Base-by-base conservation (phyloP, 1,140 invertebrate species). In the Pomacea maculata region DNA sequence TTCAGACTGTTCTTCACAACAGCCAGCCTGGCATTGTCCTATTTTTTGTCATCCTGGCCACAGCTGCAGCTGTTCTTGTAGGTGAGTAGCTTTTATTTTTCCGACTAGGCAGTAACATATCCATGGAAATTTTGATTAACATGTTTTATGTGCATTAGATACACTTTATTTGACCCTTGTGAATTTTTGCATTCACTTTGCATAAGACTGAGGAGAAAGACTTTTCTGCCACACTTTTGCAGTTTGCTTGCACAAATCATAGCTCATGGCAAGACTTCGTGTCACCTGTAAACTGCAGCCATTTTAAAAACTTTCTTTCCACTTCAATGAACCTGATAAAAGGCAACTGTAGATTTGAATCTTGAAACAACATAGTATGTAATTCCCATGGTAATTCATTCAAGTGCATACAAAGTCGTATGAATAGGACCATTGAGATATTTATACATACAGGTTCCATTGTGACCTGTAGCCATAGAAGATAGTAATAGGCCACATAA, bases 11-110 rank as follows among this genome's bases (percentile, higher is more conserved):
- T 3, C 79, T 86, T 17, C 82, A 85, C 72, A 88, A 86, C 76
- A 88, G 89, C 75, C 87, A 88, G 75, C 88, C 86, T 54, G 87
- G 87, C 83, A 82, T 89, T 52, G 85, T 87, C 9, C 78, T 89
- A 12, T 79, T 88, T n/a, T 75, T 87, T 68, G 84, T 89, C 45
- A 86, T 90, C 55, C 73, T 89, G 1, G 78, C 85, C 17, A 89
- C 87, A 45, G 85, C 85, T 19, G 78, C 83, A 14, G 85, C 85
- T 29, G 86, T 88, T 52, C 72, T 90, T 45, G 79, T 89, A 70
- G 88, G 89, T 89, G 82, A 89, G 85, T 63, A 71, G 34, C 17
- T 34, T 73, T 10, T 6, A 15, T 12, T 81, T 74, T 63, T 25
- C 68, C 0, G 19, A 14, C 14, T 57, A 6, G 73, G 15, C 15